Evolutionary conservation across 2,888 invertebrate genomes (phyloP).

Genomic region (Rhyacophila evoluta): DNA sequence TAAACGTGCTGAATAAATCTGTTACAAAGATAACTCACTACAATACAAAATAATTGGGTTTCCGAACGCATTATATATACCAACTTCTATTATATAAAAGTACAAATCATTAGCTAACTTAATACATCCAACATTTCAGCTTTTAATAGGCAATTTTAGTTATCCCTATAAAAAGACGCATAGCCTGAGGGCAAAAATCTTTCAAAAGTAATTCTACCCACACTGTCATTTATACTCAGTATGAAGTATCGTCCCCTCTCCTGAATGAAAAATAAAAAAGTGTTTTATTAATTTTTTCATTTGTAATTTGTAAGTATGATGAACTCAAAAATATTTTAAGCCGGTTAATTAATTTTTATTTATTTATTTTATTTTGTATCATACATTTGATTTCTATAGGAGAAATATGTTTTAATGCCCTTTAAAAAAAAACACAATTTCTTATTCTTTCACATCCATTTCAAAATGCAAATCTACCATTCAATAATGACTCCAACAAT

Average conservation of each 20-base stretch:
- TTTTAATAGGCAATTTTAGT: conserved; percentile 14
- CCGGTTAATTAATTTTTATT: too few relatives aligned
- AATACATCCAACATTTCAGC: conserved; percentile 5
- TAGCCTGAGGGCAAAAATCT: conserved; percentile 7
- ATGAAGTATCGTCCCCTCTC: background rate
- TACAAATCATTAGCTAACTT: background rate
- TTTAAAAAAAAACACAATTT: too few relatives aligned
- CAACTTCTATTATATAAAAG: background rate
- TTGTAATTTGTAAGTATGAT: background rate
- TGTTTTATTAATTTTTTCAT: conserved; percentile 1
- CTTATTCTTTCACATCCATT: too few relatives aligned
- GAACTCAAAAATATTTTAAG: too few relatives aligned
- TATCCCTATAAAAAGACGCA: conserved; percentile 1
- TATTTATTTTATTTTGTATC: too few relatives aligned
- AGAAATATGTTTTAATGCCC: too few relatives aligned
- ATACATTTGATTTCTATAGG: too few relatives aligned
- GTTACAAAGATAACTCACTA: background rate
- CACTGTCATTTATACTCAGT: background rate
- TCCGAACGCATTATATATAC: background rate
- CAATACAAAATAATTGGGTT: background rate
- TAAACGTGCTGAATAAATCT: too few relatives aligned
- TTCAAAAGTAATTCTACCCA: conserved; percentile 3
- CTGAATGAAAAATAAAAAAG: background rate
- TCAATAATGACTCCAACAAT: too few relatives aligned
- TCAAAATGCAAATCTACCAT: too few relatives aligned